Evolutionary conservation across 2,113 vertebrate genomes (phyloP).

Genomic region (Empidonax traillii): DNA sequence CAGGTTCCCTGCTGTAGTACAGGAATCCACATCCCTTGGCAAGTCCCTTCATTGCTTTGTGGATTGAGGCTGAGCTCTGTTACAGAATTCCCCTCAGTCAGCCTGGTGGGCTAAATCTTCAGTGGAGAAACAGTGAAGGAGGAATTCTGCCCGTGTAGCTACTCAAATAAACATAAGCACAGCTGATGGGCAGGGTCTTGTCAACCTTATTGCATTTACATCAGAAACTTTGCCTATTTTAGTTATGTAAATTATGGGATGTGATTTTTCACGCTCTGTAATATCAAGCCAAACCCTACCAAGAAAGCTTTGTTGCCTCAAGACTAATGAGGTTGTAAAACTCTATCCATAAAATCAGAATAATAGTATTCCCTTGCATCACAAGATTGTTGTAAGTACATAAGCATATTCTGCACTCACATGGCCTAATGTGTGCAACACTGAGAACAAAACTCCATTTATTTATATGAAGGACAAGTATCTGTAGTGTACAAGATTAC

Average conservation of each 20-base stretch:
- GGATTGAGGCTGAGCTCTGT: background rate
- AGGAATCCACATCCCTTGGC: background rate
- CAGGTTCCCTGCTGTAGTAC: background rate
- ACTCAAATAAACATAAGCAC: background rate
- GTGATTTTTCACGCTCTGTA: conserved; percentile 59
- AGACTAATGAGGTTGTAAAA: conserved; percentile 70
- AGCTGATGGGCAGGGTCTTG: background rate
- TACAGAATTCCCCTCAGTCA: fast-evolving
- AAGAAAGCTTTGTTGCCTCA: conserved; percentile 60
- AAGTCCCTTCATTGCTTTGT: background rate
- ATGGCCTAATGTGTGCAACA: background rate
- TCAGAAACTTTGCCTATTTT: conserved; percentile 2
- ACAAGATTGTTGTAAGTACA: conserved; percentile 21
- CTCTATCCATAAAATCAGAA: conserved; percentile 65
- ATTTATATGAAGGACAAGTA: background rate
- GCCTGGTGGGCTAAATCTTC: background rate
- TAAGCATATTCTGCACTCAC: background rate
- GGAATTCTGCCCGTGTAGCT: background rate
- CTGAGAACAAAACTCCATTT: conserved; percentile 18
- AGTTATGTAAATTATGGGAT: conserved; percentile 31
- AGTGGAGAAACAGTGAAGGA: background rate
- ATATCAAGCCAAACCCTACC: conserved; percentile 45
- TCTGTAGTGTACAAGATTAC: background rate
- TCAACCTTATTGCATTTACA: conserved; percentile 18
- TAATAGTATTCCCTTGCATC: conserved; percentile 26